Percentiles rank a stretch among this genome's conserved stretches.
These are phyloP conservation scores for Oscheius sp. DNA, from an alignment of 2,888 invertebrate species.

Conservation along the genomic window DNA sequence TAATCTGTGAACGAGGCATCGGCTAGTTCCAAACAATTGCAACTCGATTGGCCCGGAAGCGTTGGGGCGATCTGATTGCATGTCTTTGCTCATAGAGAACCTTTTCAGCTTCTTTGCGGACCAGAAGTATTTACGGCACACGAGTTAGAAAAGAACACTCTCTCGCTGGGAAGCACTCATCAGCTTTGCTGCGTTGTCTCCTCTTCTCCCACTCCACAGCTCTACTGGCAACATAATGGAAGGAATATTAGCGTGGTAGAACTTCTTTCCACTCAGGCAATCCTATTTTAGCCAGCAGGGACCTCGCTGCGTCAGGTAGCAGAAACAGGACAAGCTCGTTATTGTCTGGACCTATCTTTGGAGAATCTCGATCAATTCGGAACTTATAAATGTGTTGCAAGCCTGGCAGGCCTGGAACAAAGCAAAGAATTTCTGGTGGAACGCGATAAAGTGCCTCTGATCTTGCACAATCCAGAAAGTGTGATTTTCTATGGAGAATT, in stretches of 20 bases:
- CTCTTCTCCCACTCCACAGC: conserved; percentile 41
- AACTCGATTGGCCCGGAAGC: not conserved
- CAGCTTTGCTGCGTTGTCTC: conserved; percentile 42
- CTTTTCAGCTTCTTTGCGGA: conserved; percentile 41
- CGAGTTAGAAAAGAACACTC: conserved; percentile 25
- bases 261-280: not conserved
- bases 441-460: conserved; percentile 45
- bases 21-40: conserved; percentile 8
- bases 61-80: not conserved
- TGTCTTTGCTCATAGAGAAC: not conserved
- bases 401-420: conserved; percentile 28
- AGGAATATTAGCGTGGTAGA: conserved; percentile 37
- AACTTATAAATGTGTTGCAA: conserved; percentile 41
- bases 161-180: conserved; percentile 37
- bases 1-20: conserved; percentile 25
- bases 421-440: conserved; percentile 39
- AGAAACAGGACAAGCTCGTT: conserved; percentile 43
- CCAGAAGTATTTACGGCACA: conserved; percentile 21
- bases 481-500: conserved; percentile 47
- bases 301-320: conserved; percentile 40
- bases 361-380: conserved; percentile 38
- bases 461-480: conserved; percentile 43
- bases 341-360: conserved; percentile 40
- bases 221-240: conserved; percentile 45
- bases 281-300: conserved; percentile 26